Percentiles rank a stretch among this genome's conserved stretches.
Conservation (phyloP, 2,113 vertebrate species). For the Tricholaema leucomelas region DNA sequence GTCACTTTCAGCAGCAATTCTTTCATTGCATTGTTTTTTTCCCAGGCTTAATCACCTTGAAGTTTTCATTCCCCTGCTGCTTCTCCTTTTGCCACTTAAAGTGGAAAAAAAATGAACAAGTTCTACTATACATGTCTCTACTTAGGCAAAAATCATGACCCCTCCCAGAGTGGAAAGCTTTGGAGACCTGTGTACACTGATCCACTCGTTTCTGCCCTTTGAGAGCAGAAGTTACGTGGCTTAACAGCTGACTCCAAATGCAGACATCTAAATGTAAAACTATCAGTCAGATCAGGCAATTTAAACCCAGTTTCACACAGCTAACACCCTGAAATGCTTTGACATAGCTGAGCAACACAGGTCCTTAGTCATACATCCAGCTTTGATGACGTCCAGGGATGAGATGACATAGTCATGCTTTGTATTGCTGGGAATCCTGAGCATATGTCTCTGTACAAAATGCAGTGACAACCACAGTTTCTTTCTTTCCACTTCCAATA, state of each 20-base stretch:
- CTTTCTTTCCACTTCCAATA: not conserved
- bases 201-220: not conserved
- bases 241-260: not conserved
- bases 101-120: not conserved
- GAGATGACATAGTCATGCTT: fast-evolving
- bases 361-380: not conserved
- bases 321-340: not conserved
- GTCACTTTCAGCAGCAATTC: not conserved
- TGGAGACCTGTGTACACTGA: not conserved
- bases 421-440: not conserved
- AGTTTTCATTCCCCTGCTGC: not conserved
- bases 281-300: not conserved
- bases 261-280: not conserved
- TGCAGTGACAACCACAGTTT: not conserved
- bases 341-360: not conserved
- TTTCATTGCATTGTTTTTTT: not conserved
- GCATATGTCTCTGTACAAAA: not conserved
- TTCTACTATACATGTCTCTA: not conserved
- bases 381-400: not conserved
- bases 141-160: not conserved
- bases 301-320: not conserved
- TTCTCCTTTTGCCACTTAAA: not conserved
- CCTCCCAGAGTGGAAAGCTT: not conserved
- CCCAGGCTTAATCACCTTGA: not conserved
- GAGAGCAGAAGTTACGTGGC: not conserved